phyloP scores from a whole-genome alignment of 1,140 invertebrate genomes.

The Drosophila aff. region DNA sequence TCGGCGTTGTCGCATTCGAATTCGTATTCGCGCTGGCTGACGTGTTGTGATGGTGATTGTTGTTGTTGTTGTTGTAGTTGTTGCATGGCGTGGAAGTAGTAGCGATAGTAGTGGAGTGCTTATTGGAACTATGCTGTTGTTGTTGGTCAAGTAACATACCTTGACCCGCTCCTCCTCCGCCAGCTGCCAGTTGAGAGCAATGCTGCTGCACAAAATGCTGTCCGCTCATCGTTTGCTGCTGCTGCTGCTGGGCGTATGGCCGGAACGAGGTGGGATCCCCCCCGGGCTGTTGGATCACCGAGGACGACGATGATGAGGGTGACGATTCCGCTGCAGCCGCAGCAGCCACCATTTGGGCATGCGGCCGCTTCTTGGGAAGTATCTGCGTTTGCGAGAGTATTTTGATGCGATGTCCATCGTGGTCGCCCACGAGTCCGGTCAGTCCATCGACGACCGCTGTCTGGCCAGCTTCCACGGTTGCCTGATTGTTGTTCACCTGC shows the following conservation, averaged over 20 bases:
- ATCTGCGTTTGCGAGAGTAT: constrained; percentile 84
- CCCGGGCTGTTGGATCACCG: constrained; percentile 76
- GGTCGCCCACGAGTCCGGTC: constrained; percentile 63
- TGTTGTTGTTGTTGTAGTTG: constrained; percentile 82
- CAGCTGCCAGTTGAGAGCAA: constrained; percentile 71
- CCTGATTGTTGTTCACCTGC: constrained; percentile 50
- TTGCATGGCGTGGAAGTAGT: constrained; percentile 76
- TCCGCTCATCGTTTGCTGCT: constrained; percentile 46
- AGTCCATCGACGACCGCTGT: constrained; percentile 32
- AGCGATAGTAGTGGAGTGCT: constrained; percentile 80
- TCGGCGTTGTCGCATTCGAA: constrained; percentile 40
- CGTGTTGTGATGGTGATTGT: constrained; percentile 57
- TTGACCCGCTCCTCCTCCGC: constrained; percentile 62
- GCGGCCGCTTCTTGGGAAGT: constrained; percentile 81
- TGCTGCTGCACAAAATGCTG: constrained; percentile 78
- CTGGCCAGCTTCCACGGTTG: constrained; percentile 29
- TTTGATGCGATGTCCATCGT: constrained; percentile 83
- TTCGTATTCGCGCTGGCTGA: constrained; percentile 49
- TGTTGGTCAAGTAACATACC: constrained; percentile 85
- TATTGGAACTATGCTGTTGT: constrained; percentile 84
- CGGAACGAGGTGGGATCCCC: constrained; percentile 81
- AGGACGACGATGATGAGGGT: constrained; percentile 67
- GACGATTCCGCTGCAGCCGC: constrained; percentile 71
- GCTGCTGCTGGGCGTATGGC: constrained; percentile 74
- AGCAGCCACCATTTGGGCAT: constrained; percentile 81